phyloP scores from a whole-genome alignment of 2,888 invertebrate genomes.

The Chaetogeoica ovagalla region DNA sequence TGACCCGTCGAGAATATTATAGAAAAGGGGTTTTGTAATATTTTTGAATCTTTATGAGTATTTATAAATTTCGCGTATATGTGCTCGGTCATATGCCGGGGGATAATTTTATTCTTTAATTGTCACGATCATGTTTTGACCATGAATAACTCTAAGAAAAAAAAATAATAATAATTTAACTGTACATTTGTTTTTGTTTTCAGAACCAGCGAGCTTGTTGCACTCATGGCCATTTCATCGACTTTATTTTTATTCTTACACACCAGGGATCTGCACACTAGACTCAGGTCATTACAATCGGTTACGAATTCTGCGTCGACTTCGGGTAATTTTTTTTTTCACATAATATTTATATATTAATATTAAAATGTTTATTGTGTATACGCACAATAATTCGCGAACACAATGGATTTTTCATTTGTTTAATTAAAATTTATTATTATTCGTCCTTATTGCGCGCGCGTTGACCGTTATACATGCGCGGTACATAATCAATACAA shows the following conservation, averaged over 20 bases:
- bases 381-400: too few relatives aligned
- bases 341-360: too few relatives aligned
- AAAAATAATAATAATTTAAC: background rate
- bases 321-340: conserved; percentile 60
- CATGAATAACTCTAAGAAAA: background rate
- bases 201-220: conserved; percentile 83
- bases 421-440: background rate
- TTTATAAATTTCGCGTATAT: background rate
- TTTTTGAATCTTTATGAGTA: too few relatives aligned
- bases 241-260: conserved; percentile 83
- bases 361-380: too few relatives aligned
- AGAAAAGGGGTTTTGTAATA: background rate
- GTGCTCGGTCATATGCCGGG: conserved; percentile 1
- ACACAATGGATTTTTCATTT: too few relatives aligned
- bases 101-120: background rate
- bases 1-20: background rate
- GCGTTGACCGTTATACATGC: background rate
- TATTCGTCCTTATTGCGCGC: background rate
- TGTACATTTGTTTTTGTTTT: conserved; percentile 56
- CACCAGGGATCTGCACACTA: conserved; percentile 79
- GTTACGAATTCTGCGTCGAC: conserved; percentile 61
- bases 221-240: conserved; percentile 78
- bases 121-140: background rate
- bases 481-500: too few relatives aligned
- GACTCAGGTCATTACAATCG: conserved; percentile 74